Conservation (phyloP, 2,113 vertebrate species). For the Nanger granti region DNA sequence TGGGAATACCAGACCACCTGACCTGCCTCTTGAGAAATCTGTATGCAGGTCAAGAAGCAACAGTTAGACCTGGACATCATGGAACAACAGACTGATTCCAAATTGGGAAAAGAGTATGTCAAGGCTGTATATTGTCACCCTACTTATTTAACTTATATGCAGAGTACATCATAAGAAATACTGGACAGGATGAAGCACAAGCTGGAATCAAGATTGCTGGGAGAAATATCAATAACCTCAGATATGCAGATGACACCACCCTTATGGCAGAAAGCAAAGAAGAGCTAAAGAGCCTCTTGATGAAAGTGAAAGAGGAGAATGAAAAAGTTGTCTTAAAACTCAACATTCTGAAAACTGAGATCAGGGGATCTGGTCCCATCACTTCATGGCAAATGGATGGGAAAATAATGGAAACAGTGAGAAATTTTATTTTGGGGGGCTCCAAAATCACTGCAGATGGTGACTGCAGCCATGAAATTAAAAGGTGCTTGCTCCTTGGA, state of each 20-base stretch:
- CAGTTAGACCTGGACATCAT: neutral
- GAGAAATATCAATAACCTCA: neutral
- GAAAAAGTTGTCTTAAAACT: neutral
- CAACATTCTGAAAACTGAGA: neutral
- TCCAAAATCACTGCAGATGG: neutral
- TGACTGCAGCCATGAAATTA: neutral
- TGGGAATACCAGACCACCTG: neutral
- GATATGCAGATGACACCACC: neutral
- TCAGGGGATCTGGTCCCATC: neutral
- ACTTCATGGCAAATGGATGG: neutral
- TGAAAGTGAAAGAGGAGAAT: neutral
- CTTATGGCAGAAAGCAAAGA: neutral
- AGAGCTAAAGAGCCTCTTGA: neutral
- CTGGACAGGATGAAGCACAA: neutral
- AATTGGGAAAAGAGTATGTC: rapidly evolving
- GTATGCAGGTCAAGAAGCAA: neutral
- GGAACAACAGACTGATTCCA: neutral
- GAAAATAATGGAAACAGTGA: neutral
- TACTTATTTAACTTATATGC: neutral
- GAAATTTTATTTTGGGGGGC: neutral
- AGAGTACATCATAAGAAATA: neutral
- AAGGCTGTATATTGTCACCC: neutral
- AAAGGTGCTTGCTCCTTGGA: neutral
- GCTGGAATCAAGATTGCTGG: neutral
- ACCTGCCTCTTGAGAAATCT: neutral